Base-by-base conservation (phyloP, 2,797 vertebrate species). In the Bovichtus variegatus region DNA sequence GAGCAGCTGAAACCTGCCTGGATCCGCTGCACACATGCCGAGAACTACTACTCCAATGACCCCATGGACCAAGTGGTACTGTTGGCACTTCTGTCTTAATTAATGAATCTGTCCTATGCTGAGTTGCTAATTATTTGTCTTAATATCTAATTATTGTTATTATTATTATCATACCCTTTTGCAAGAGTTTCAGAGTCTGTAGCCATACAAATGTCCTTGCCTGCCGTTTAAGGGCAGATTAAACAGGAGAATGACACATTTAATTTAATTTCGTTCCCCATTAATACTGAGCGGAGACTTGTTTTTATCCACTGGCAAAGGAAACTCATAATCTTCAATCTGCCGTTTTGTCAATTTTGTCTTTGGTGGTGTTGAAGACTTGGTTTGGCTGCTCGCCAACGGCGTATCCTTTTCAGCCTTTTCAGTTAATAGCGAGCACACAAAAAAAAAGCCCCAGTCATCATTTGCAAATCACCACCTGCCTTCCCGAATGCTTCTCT, bases 41-140 rank as follows among this genome's bases (percentile, higher is more conserved):
- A 99, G 91, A 99, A 87, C 93, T 98, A 96, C 93, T 99, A 97
- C 90, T 99, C 98, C 76, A 99, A 95, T 3, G 98, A 99, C 85
- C 98, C 97, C 74, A 99, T 99, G 98, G 98, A 99, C 93, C 98
- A 99, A 96, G 97, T 99, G 97, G 98, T 99, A 96, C 74, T 19
- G 40, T 23, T 38, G 4, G 9, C 29, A 6, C 44, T 27, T 23
- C 19, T 27, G 8, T 34, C 21, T 53, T 51, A 8, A 38, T 49
- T 43, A 7, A 16, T 41, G 2, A 11, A 29, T 38, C 4, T 12
- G 2, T 21, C 3, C 8, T 11, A 0, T n/a, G 3, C 27, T 62
- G 61, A 36, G 23, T 6, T 38, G 13, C 21, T 51, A 31, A 31
- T 51, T 40, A 23, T 16, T 21, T 23, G 6, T 15, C n/a, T n/a